These are phyloP conservation scores for Oryzias celebensis DNA, from an alignment of 2,113 vertebrate genomes.

Conservation along the genomic window DNA sequence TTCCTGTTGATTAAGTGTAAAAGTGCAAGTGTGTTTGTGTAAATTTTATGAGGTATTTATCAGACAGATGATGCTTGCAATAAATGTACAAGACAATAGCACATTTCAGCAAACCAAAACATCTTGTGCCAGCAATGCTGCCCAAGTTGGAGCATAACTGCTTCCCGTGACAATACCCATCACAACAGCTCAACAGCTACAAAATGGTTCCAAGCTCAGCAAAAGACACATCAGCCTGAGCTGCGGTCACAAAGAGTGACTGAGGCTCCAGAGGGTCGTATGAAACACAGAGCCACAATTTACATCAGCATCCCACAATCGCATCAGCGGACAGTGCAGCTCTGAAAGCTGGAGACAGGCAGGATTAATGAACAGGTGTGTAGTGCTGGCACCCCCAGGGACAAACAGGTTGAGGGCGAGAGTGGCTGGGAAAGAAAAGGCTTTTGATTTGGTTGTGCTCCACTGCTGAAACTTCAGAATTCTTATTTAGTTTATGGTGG, in stretches of 20 bases:
- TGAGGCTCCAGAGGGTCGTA: constrained; percentile 9
- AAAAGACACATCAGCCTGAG: not conserved
- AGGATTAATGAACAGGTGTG: constrained; percentile 64
- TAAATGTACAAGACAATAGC: not conserved
- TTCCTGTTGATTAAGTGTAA: too few species aligned
- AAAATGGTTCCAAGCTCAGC: not conserved
- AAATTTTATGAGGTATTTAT: too few species aligned
- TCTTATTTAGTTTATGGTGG: constrained; percentile 3
- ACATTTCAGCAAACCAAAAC: not conserved
- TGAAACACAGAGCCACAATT: constrained; percentile 14
- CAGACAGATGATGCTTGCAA: too few species aligned
- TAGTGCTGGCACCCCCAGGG: constrained; percentile 41
- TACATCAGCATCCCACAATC: constrained; percentile 57
- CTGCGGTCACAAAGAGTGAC: constrained; percentile 9
- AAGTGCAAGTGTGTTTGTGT: too few species aligned
- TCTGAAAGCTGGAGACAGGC: constrained; percentile 46
- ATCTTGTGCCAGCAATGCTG: not conserved
- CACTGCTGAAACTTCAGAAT: constrained; percentile 9
- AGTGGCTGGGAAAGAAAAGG: constrained; percentile 8
- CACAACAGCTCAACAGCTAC: not conserved
- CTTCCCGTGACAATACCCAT: not conserved
- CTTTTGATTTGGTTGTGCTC: constrained; percentile 7
- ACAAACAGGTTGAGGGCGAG: constrained; percentile 34
- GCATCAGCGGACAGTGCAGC: constrained; percentile 47
- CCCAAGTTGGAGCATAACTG: not conserved